Evolutionary conservation across 2,113 vertebrate species (phyloP).

Genomic region (Oceanodroma tethys): DNA sequence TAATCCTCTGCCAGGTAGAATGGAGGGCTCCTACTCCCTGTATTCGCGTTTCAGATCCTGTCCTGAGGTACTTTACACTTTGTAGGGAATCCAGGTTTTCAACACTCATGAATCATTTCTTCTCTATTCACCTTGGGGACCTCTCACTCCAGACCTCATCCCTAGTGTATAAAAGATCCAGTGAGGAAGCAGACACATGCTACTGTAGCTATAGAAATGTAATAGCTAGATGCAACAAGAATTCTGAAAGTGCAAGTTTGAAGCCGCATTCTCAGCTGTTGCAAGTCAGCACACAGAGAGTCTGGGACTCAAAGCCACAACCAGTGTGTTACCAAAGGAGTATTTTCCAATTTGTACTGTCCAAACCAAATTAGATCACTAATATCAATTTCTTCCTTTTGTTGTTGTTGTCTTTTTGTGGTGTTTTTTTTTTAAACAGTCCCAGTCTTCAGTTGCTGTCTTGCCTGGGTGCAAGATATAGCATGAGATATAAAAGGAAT

Average conservation of each 20-base stretch:
- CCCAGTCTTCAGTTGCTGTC: not conserved
- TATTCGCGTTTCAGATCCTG: not conserved
- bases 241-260: not conserved
- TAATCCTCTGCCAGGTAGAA: not conserved
- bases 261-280: not conserved
- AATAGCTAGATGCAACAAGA: not conserved
- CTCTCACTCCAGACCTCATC: not conserved
- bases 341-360: not conserved
- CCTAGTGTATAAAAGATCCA: not conserved
- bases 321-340: rapidly evolving
- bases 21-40: not conserved
- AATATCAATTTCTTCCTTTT: not conserved
- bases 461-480: not conserved
- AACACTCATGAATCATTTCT: not conserved
- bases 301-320: not conserved
- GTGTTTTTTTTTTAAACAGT: not conserved
- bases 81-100: not conserved
- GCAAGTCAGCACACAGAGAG: not conserved
- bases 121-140: not conserved
- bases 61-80: not conserved
- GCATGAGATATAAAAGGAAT: not conserved
- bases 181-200: not conserved
- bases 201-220: not conserved
- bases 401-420: too few species aligned
- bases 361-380: not conserved